Conservation (phyloP, 2,113 vertebrate genomes). For the Columba janthina region DNA sequence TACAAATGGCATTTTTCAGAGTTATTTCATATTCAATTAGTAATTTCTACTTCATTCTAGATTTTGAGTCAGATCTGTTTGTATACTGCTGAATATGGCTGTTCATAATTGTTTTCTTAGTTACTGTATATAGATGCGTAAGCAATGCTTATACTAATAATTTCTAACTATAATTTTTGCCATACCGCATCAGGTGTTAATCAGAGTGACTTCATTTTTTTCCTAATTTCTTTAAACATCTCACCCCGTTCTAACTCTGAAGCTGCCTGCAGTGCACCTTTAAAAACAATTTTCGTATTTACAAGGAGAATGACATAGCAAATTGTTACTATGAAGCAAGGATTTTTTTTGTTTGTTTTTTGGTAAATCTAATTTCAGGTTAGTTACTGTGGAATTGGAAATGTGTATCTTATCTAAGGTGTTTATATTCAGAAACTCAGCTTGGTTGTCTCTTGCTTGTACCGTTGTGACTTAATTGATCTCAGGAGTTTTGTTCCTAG, state of each 20-base stretch:
- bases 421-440: background rate
- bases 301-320: background rate
- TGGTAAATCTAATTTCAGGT: background rate
- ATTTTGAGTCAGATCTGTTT: background rate
- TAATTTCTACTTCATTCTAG: background rate
- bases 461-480: background rate
- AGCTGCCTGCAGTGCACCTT: background rate
- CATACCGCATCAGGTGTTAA: background rate
- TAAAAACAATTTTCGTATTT: background rate
- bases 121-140: background rate
- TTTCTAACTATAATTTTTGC: background rate
- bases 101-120: background rate
- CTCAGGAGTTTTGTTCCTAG: background rate
- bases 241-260: background rate
- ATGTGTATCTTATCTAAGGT: fast-evolving
- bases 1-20: background rate
- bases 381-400: background rate
- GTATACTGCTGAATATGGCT: background rate
- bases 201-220: background rate
- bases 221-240: background rate
- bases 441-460: background rate
- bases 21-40: background rate
- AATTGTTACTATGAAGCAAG: background rate
- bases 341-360: background rate
- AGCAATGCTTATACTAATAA: background rate